Percentiles rank a stretch among this genome's conserved stretches.
Evolutionary conservation across 1,140 invertebrate species (phyloP).

Genomic region (Drosophila bipectinata): DNA sequence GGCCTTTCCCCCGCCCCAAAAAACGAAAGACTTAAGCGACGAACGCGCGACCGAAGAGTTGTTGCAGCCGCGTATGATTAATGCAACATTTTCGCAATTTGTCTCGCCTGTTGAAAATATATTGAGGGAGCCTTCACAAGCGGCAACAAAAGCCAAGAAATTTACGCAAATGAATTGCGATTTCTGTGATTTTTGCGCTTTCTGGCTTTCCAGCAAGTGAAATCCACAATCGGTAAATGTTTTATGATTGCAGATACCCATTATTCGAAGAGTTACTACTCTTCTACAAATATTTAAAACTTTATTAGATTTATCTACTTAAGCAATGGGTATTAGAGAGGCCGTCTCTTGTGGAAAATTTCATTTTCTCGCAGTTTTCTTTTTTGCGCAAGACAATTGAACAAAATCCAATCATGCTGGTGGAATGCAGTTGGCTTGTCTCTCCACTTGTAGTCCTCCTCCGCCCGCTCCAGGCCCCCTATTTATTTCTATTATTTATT

Average conservation of each 20-base stretch:
- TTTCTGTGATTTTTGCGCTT: conserved; percentile 65
- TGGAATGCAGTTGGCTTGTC: conserved; percentile 68
- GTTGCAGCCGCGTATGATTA: conserved; percentile 48
- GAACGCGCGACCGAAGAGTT: conserved; percentile 37
- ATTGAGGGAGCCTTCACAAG: conserved; percentile 42
- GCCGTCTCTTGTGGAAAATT: neutral
- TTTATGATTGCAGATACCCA: conserved; percentile 24
- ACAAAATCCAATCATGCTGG: conserved; percentile 51
- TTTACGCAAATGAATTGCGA: conserved; percentile 73
- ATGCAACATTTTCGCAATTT: conserved; percentile 73
- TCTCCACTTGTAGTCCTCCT: conserved; percentile 23
- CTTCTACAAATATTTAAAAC: neutral
- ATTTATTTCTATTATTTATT: conserved; percentile 66
- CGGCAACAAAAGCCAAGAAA: conserved; percentile 36
- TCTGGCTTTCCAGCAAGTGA: conserved; percentile 53
- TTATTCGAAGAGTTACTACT: neutral
- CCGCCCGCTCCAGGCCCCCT: conserved; percentile 1
- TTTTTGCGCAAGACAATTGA: conserved; percentile 69
- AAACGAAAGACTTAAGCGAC: conserved; percentile 78
- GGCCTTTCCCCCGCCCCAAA: neutral
- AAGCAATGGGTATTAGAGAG: neutral
- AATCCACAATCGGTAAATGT: conserved; percentile 26
- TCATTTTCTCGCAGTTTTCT: conserved; percentile 36
- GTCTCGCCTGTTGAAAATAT: conserved; percentile 55
- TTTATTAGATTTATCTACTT: neutral